Percentiles rank a stretch among this genome's conserved stretches.
Conservation (phyloP, 2,888 invertebrate genomes). For the Lutraria lutraria region DNA sequence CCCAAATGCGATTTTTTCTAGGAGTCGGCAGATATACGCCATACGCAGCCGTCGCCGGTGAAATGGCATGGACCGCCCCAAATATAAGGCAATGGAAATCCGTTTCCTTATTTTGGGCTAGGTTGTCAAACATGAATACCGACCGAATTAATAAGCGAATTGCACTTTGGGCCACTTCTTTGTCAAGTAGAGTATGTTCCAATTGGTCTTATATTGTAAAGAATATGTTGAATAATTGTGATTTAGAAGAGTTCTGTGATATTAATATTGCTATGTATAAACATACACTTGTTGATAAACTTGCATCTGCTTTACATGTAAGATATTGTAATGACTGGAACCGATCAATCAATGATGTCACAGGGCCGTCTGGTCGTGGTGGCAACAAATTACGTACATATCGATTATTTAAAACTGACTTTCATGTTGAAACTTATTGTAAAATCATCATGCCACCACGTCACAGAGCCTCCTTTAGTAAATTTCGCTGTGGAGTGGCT, state of each 20-base stretch:
- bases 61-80: constrained; percentile 27
- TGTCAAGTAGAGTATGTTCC: constrained; percentile 19
- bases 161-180: constrained; percentile 37
- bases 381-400: constrained; percentile 45
- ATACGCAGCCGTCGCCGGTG: constrained; percentile 20
- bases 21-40: constrained; percentile 39
- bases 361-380: constrained; percentile 31
- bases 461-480: constrained; percentile 35
- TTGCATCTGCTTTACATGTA: no score
- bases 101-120: background rate
- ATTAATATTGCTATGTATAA: constrained; percentile 21
- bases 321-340: no score
- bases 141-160: constrained; percentile 29
- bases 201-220: constrained; percentile 29
- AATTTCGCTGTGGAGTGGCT: no score
- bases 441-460: constrained; percentile 21
- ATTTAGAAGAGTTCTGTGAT: constrained; percentile 23
- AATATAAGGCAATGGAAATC: no score
- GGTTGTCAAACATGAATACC: constrained; percentile 13
- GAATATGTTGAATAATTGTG: constrained; percentile 23
- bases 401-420: constrained; percentile 32
- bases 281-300: no score
- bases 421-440: constrained; percentile 36
- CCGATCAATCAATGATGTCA: no score
- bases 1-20: constrained; percentile 33